Evolutionary conservation across 1,140 invertebrate genomes (phyloP).

Genomic region (Pachyrhynchus sulphureomaculatus): DNA sequence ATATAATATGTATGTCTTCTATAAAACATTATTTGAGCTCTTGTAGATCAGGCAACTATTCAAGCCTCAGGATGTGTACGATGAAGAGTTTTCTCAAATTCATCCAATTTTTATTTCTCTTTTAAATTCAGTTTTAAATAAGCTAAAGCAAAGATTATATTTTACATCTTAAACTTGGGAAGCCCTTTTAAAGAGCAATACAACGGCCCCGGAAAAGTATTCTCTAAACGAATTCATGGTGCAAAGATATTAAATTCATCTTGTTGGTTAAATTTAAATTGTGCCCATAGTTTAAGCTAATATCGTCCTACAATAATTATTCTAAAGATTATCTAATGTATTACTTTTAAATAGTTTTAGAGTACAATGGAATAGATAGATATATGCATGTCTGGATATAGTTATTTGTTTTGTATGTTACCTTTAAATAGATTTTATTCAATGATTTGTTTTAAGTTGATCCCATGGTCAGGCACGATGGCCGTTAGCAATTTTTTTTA

Average conservation of each 20-base stretch:
- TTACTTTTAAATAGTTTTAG: slow-evolving; percentile 46
- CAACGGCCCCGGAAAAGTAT: slow-evolving; percentile 13
- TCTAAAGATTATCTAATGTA: slow-evolving; percentile 46
- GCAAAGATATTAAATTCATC: slow-evolving; percentile 37
- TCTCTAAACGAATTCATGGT: slow-evolving; percentile 17
- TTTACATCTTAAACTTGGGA: slow-evolving; percentile 2
- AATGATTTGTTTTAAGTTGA: slow-evolving; percentile 53
- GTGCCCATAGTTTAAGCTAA: slow-evolving; percentile 54
- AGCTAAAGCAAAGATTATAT: not conserved
- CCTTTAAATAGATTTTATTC: slow-evolving; percentile 47
- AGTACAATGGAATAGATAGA: slow-evolving; percentile 48
- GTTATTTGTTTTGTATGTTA: slow-evolving; percentile 41
- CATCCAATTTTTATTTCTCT: no score
- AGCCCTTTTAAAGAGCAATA: slow-evolving; percentile 7
- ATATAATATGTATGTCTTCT: no score
- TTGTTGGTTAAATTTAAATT: slow-evolving; percentile 46
- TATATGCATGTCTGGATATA: slow-evolving; percentile 46
- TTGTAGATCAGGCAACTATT: no score
- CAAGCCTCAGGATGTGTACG: no score
- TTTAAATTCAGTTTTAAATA: not conserved
- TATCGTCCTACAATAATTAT: slow-evolving; percentile 42
- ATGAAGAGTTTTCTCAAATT: no score
- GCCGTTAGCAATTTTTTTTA: slow-evolving; percentile 45
- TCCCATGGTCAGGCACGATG: slow-evolving; percentile 51
- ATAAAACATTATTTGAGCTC: no score